Evolutionary conservation across 2,113 vertebrate genomes (phyloP).

Genomic region (Acanthisitta chloris): DNA sequence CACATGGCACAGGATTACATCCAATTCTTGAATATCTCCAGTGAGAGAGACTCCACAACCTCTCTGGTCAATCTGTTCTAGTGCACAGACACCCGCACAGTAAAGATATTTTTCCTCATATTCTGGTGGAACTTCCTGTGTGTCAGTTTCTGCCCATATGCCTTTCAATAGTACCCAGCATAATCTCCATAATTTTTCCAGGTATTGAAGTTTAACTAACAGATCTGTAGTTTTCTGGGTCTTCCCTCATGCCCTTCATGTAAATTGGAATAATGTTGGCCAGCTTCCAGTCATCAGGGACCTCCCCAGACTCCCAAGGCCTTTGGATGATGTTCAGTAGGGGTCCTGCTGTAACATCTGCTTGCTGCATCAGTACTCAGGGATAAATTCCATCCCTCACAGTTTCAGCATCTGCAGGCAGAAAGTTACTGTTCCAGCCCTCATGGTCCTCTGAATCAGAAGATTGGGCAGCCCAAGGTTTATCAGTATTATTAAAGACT

Average conservation of each 20-base stretch:
- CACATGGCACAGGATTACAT: too few relatives aligned
- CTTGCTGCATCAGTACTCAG: background rate
- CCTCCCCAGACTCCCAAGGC: background rate
- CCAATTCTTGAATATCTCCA: too few relatives aligned
- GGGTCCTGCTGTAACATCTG: background rate
- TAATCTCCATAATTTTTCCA: background rate
- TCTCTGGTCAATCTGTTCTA: too few relatives aligned
- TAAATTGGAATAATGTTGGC: background rate
- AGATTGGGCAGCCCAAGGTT: background rate
- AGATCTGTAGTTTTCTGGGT: background rate
- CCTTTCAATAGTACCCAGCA: background rate
- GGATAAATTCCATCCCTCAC: background rate
- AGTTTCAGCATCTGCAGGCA: background rate
- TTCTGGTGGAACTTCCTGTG: too few relatives aligned
- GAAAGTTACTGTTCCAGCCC: background rate
- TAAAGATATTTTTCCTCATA: too few relatives aligned
- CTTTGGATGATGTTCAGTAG: background rate
- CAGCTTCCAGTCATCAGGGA: background rate
- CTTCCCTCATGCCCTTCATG: background rate
- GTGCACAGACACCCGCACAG: too few relatives aligned
- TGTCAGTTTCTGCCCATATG: too few relatives aligned
- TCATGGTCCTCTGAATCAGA: accelerated
- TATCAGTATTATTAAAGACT: background rate
- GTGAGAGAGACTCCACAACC: too few relatives aligned
- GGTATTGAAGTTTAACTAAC: background rate